Percentiles rank a stretch among this genome's conserved stretches.
Evolutionary conservation across 2,113 vertebrate species (phyloP).

Genomic region (Zosterops borbonicus): DNA sequence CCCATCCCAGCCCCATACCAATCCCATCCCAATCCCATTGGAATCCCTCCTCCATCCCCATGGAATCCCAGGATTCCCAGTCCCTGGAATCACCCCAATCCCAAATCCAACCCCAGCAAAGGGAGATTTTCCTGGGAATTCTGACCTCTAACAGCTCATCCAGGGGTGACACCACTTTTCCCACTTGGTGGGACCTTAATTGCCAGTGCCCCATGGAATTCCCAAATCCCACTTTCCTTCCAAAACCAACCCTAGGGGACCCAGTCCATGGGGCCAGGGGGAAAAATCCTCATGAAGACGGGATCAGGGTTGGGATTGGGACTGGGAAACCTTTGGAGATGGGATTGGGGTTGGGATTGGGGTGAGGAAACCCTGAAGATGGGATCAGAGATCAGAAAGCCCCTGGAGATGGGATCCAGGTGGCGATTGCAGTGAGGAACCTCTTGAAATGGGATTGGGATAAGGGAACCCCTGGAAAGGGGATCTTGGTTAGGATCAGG

Average conservation of each 20-base stretch:
- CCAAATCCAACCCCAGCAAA: background rate
- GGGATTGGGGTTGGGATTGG: no score
- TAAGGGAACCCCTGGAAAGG: no score
- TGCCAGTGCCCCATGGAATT: background rate
- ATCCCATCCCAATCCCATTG: no score
- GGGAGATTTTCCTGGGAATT: background rate
- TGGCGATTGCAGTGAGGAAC: no score
- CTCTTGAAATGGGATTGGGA: no score
- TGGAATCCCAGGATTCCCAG: rapidly evolving
- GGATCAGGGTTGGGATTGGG: rapidly evolving
- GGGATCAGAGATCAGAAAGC: no score
- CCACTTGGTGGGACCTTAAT: background rate
- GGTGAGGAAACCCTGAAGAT: no score
- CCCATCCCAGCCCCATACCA: background rate
- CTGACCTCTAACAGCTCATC: no score
- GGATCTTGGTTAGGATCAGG: no score
- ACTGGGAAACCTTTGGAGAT: background rate
- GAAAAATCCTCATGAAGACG: background rate
- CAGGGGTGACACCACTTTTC: background rate
- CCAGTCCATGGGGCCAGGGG: rapidly evolving
- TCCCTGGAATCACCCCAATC: background rate
- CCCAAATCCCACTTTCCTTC: background rate
- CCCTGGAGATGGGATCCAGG: no score
- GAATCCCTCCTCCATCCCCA: background rate
- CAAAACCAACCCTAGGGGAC: rapidly evolving